Conservation (phyloP, 2,797 vertebrate species). For the Semotilus atromaculatus region DNA sequence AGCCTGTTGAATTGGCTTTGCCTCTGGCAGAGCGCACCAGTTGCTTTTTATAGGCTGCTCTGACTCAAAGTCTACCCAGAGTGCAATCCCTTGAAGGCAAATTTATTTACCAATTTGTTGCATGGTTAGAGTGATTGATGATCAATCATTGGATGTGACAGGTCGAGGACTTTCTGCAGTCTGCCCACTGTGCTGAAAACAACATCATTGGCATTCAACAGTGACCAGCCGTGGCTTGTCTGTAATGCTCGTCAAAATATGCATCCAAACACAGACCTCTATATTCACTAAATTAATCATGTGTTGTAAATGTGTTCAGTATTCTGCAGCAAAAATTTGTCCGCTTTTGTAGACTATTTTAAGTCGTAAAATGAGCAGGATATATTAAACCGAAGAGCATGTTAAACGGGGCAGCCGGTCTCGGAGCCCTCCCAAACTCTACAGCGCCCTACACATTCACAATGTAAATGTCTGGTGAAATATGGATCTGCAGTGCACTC, state of each 20-base stretch:
- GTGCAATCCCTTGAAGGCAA: constrained; percentile 57
- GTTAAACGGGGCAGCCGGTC: too few species aligned
- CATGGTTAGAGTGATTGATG: constrained; percentile 70
- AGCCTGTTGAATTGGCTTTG: constrained; percentile 52
- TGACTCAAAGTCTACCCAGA: constrained; percentile 61
- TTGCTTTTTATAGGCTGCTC: constrained; percentile 70
- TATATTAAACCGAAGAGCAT: not conserved
- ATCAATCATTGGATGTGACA: constrained; percentile 72
- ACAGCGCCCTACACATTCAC: too few species aligned
- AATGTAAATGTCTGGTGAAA: not conserved
- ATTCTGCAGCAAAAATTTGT: too few species aligned
- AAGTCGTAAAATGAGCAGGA: not conserved
- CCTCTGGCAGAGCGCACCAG: constrained; percentile 59
- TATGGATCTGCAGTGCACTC: too few species aligned
- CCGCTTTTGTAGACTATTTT: too few species aligned
- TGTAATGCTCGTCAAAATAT: not conserved
- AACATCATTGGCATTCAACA: constrained; percentile 43
- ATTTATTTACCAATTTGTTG: constrained; percentile 72
- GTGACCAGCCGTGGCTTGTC: not conserved
- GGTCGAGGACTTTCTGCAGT: constrained; percentile 59
- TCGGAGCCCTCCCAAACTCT: too few species aligned
- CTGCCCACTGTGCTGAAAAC: constrained; percentile 39
- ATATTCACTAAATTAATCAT: not conserved
- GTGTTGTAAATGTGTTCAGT: not conserved
- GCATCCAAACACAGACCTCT: not conserved